Evolutionary conservation across 2,113 vertebrate species (phyloP).

Genomic region (Carettochelys insculpta): DNA sequence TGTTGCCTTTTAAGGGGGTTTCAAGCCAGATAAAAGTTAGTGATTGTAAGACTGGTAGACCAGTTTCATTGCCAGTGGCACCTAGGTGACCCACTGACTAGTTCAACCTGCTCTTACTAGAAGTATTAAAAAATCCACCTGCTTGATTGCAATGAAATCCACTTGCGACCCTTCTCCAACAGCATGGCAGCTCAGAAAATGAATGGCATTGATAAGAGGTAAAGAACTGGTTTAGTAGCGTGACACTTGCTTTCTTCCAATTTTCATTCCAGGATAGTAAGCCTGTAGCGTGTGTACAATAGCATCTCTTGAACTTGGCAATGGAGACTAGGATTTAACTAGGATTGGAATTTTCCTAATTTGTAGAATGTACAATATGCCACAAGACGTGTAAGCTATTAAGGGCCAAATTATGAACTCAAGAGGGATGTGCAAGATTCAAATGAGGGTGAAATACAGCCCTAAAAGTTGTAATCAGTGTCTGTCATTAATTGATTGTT

Average conservation of each 20-base stretch:
- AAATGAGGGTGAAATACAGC: neutral
- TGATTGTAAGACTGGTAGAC: neutral
- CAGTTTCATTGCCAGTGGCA: fast-evolving
- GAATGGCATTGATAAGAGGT: neutral
- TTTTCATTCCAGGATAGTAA: neutral
- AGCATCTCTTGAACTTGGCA: neutral
- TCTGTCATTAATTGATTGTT: neutral
- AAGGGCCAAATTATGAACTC: neutral
- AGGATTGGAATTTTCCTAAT: neutral
- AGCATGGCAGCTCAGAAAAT: neutral
- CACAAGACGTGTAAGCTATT: neutral
- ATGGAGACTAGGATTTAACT: neutral
- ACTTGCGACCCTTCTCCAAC: neutral
- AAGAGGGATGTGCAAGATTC: neutral
- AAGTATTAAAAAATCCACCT: neutral
- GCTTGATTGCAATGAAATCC: neutral
- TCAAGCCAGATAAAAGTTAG: neutral
- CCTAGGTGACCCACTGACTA: neutral
- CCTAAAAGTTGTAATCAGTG: neutral
- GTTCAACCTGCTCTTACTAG: neutral
- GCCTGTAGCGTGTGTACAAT: neutral
- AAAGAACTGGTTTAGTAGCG: neutral
- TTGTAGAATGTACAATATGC: neutral
- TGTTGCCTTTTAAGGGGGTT: neutral
- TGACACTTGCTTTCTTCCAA: neutral